A percentile compares a stretch with the other conserved stretches of the same genome.
phyloP scores from a whole-genome alignment of 2,797 vertebrate species.

The Limosa lapponica region DNA sequence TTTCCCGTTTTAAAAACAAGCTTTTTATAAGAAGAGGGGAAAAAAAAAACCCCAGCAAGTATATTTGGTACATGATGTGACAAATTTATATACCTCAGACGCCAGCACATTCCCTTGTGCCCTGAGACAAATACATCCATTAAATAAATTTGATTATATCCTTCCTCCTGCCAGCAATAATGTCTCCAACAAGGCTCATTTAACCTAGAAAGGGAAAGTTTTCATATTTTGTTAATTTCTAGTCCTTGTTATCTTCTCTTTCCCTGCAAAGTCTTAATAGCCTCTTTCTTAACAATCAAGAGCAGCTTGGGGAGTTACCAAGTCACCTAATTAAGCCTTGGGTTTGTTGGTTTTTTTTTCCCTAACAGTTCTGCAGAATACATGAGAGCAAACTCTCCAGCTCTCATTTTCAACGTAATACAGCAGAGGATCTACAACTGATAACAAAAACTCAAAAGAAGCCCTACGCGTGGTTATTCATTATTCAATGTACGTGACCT shows the following conservation, averaged over 20 bases:
- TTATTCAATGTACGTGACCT: accelerated
- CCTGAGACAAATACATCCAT: neutral
- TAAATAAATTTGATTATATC: neutral
- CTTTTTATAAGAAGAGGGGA: neutral
- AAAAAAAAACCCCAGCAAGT: neutral
- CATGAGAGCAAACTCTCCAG: neutral
- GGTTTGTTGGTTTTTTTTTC: neutral
- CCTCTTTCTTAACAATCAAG: neutral
- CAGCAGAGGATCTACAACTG: neutral
- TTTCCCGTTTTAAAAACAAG: neutral
- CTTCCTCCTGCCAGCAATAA: neutral
- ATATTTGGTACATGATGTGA: neutral
- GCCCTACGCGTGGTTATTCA: accelerated
- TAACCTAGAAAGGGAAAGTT: neutral
- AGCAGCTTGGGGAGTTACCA: neutral
- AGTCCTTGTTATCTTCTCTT: neutral
- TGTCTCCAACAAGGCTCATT: neutral
- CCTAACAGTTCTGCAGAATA: neutral
- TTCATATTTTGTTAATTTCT: neutral
- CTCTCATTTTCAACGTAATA: neutral
- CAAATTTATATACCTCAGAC: neutral
- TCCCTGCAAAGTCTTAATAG: neutral
- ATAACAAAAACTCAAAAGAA: neutral
- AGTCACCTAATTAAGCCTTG: neutral
- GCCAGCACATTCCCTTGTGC: neutral